Evolutionary conservation across 2,113 vertebrate genomes (phyloP).

Genomic region (Gorsachius goisagi): DNA sequence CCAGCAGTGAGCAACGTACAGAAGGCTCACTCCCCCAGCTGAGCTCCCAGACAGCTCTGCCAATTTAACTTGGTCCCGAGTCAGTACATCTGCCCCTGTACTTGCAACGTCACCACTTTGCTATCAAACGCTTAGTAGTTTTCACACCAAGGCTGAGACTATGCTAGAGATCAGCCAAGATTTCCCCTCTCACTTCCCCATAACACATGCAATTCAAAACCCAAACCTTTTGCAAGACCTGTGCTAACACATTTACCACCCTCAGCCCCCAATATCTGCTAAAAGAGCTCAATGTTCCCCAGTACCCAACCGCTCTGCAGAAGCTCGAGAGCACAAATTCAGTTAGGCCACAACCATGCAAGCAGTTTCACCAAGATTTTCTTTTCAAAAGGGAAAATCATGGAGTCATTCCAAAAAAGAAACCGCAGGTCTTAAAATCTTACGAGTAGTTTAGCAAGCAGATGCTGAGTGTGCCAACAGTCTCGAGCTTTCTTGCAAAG

Average conservation of each 20-base stretch:
- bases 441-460: conserved; percentile 13
- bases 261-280: background rate
- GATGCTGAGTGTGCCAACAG: background rate
- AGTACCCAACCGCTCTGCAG: background rate
- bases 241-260: background rate
- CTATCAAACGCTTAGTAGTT: background rate
- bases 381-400: background rate
- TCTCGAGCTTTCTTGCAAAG: background rate
- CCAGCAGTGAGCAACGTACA: background rate
- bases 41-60: background rate
- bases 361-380: background rate
- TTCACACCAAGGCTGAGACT: background rate
- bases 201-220: background rate
- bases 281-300: background rate
- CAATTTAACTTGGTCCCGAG: background rate
- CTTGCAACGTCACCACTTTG: background rate
- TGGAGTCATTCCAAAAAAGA: conserved; percentile 2
- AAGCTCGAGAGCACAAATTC: background rate
- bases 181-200: background rate
- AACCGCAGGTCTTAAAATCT: conserved; percentile 20
- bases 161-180: background rate
- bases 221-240: background rate
- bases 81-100: background rate
- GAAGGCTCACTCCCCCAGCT: background rate
- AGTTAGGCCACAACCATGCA: background rate